Evolutionary conservation across 37 sponge, comb jelly and placozoan species (phyloP).

Genomic region (Hexactinellida sp.): DNA sequence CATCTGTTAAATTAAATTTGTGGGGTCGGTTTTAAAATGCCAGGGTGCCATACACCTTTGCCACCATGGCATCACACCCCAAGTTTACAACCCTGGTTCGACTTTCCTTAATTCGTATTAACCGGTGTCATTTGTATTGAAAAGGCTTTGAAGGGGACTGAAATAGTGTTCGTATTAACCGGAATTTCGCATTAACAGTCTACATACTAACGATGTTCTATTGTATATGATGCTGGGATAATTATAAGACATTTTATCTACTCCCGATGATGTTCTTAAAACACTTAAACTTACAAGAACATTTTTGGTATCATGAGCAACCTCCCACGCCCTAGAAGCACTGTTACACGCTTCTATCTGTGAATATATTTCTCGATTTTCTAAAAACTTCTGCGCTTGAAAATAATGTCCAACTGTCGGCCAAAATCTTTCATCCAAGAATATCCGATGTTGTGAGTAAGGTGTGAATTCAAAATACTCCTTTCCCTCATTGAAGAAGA

Average conservation of each 20-base stretch:
- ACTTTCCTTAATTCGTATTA: too few species aligned
- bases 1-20: too few species aligned
- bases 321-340: neutral
- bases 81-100: too few species aligned
- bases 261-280: too few species aligned
- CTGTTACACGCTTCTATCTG: neutral
- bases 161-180: neutral
- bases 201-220: neutral
- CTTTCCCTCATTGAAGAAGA: neutral
- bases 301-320: neutral
- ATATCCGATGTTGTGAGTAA: neutral
- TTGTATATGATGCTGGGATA: neutral
- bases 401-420: conserved; percentile 5
- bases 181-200: neutral
- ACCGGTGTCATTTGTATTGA: neutral
- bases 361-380: neutral
- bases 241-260: too few species aligned
- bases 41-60: too few species aligned
- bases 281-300: neutral
- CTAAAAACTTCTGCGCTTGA: neutral
- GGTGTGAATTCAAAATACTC: conserved; percentile 6
- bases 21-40: too few species aligned
- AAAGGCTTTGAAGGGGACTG: neutral
- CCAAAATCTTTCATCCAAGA: neutral
- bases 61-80: too few species aligned